These are phyloP conservation scores for Corythoichthys intestinalis DNA, from an alignment of 2,113 vertebrate genomes.

Conservation along the genomic window DNA sequence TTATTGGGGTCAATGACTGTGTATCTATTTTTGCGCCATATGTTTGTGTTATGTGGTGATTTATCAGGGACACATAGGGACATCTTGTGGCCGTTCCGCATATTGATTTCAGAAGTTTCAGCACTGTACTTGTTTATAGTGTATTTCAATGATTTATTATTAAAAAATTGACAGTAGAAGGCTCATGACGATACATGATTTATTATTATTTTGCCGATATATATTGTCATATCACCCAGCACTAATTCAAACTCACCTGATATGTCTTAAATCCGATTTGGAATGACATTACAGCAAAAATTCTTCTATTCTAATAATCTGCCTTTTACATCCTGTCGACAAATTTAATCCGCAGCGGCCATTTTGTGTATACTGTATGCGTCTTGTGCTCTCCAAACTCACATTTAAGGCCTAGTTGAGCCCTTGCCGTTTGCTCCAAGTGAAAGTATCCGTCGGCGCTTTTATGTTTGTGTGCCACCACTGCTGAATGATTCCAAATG, in stretches of 20 bases:
- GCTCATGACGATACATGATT: too few relatives aligned
- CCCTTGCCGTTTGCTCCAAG: conserved; percentile 93
- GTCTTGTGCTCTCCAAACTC: conserved; percentile 89
- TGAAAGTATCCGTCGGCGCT: conserved; percentile 95
- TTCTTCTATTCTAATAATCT: conserved; percentile 48
- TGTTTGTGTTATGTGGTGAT: too few relatives aligned
- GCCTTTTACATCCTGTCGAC: conserved; percentile 70
- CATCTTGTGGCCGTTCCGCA: too few relatives aligned
- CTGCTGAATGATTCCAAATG: conserved; percentile 66
- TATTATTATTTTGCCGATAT: too few relatives aligned
- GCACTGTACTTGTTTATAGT: too few relatives aligned
- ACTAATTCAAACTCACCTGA: conserved; percentile 2
- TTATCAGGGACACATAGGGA: too few relatives aligned
- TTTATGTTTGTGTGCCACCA: conserved; percentile 93
- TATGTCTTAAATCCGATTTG: conserved; percentile 47
- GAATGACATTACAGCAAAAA: conserved; percentile 53
- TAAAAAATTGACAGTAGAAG: too few relatives aligned
- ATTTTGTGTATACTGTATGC: conserved; percentile 83
- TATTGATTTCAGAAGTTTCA: too few relatives aligned
- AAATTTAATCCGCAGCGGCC: conserved; percentile 85
- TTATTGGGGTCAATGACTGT: too few relatives aligned
- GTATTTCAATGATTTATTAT: too few relatives aligned
- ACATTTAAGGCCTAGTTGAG: conserved; percentile 77
- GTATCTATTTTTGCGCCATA: too few relatives aligned
- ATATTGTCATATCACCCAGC: too few relatives aligned